These are phyloP conservation scores for Nylanderia fulva DNA, from an alignment of 1,140 invertebrate species.

Conservation along the genomic window DNA sequence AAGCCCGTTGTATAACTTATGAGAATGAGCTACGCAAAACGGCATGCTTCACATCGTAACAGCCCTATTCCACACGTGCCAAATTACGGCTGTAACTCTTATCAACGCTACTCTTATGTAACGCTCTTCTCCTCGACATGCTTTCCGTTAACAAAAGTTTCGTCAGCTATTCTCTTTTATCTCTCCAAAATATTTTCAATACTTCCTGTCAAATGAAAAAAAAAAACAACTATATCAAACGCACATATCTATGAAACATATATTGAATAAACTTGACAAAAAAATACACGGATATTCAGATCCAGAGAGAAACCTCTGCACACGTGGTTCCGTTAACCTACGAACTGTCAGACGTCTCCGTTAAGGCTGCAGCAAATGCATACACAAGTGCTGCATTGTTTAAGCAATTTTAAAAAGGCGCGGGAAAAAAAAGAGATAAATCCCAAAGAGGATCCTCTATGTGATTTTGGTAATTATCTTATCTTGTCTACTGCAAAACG, in stretches of 20 bases:
- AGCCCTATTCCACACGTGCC: not conserved
- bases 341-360: not conserved
- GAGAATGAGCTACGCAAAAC: not conserved
- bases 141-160: not conserved
- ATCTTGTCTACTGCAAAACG: not conserved
- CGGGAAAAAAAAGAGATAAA: not conserved
- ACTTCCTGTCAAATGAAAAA: not conserved
- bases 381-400: not conserved
- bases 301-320: not conserved
- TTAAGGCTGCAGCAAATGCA: not conserved
- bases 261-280: not conserved
- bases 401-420: not conserved
- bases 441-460: not conserved
- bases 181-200: not conserved
- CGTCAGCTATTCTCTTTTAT: not conserved
- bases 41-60: constrained; percentile 16
- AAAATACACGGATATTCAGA: not conserved
- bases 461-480: constrained; percentile 16
- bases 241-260: not conserved
- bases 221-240: too few species aligned
- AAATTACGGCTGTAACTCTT: constrained; percentile 40
- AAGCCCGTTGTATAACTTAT: constrained; percentile 35
- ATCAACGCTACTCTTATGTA: constrained; percentile 26
- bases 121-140: not conserved
- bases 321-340: not conserved